Evolutionary conservation across 2,113 vertebrate genomes (phyloP).

Genomic region (Noturus placidus): DNA sequence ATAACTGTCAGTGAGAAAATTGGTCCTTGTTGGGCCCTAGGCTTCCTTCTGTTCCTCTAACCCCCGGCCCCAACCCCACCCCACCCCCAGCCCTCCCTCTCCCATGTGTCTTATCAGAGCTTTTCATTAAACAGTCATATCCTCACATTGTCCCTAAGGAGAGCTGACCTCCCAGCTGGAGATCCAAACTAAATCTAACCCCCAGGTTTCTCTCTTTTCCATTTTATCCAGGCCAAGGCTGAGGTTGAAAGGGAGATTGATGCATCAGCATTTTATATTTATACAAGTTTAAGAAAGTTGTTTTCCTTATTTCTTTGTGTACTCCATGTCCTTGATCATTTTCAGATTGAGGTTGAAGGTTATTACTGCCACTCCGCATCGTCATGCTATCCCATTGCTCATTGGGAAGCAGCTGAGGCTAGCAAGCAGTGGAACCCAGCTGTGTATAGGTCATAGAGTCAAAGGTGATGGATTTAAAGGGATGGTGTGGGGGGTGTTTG

Average conservation of each 20-base stretch:
- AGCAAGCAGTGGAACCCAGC: conserved; percentile 48
- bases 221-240: conserved; percentile 43
- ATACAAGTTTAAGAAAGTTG: conserved; percentile 2
- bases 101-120: conserved; percentile 59
- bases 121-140: conserved; percentile 76
- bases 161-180: conserved; percentile 67
- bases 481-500: conserved; percentile 54
- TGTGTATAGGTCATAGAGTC: conserved; percentile 49
- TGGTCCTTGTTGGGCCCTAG: conserved; percentile 31
- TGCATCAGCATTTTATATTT: conserved; percentile 44
- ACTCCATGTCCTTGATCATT: conserved; percentile 14
- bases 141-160: conserved; percentile 75
- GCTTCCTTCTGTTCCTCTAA: background rate
- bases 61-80: conserved; percentile 4
- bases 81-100: background rate
- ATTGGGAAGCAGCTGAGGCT: conserved; percentile 64
- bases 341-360: conserved; percentile 34
- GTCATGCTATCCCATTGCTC: conserved; percentile 1
- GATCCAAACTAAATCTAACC: conserved; percentile 30
- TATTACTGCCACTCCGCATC: conserved; percentile 2
- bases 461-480: conserved; percentile 37
- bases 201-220: conserved; percentile 16
- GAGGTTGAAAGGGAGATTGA: conserved; percentile 34
- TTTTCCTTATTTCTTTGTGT: background rate
- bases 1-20: background rate